Evolutionary conservation across 2,797 vertebrate species (phyloP), one percentile per base, ranked within the genome.

Genomic region (Brachyrhaphis roseni): DNA sequence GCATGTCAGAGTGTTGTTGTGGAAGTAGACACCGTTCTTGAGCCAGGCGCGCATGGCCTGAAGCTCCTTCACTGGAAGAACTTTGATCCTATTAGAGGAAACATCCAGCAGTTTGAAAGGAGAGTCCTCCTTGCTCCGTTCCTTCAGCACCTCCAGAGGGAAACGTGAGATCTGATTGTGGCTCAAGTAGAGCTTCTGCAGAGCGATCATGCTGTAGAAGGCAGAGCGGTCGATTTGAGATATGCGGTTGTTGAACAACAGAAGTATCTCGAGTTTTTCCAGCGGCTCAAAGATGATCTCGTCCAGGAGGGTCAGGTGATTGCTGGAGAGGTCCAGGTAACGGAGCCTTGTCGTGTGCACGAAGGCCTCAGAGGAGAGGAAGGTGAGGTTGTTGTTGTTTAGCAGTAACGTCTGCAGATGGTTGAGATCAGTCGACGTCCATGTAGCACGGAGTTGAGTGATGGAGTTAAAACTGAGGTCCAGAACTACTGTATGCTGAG

Each of bases 321-420:
- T 99, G 59, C 96, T 98, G 79, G 98, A 99, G 26, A 99, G 96
- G 91, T 99, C 98, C 85, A 99, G 92, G 95, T 98, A 96, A 8
- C 93, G 96, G 31, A 99, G 93, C 75, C 90, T 91, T 0, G 94
- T 97, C 3, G 98, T 97, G 0, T 96, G 76, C 76, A 85, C 16
- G 78, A 99, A 99, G 26, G 98, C 98, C 90, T 98, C 98, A 0
- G 97, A 96, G 84, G 98, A 99, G 85, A 99, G 96, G 93, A 99
- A 99, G 81, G 75, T 77, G 86, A 99, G 95, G 64, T 95, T 89
- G 45, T 99, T 99, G 95, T 98, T 96, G 93, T 94, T 96, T 74
- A 99, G 95, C 86, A 97, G 93, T 78, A 99, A 89, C 2, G 94
- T 97, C 79, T 97, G 96, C 18, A 99, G 96, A 23, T 92, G 94